phyloP scores from a whole-genome alignment of 2,113 vertebrate species.

The Raja brachyura region DNA sequence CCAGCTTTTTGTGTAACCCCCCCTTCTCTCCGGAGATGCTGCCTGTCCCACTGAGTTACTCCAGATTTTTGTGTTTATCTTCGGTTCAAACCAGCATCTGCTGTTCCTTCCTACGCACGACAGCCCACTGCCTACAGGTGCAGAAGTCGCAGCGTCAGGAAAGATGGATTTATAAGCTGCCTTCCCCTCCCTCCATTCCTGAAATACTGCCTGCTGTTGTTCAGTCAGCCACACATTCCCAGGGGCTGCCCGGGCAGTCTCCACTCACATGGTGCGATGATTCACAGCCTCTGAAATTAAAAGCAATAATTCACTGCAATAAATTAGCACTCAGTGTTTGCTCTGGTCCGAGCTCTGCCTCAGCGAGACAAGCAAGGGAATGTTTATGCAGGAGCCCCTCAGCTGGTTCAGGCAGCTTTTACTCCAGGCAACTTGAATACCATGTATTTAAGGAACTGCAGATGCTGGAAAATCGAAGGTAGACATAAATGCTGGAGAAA shows the following conservation, averaged over 20 bases:
- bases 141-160: not conserved
- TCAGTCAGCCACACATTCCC: not conserved
- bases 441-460: not conserved
- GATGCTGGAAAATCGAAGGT: too few relatives aligned
- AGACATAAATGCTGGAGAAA: too few relatives aligned
- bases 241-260: not conserved
- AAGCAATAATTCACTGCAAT: not conserved
- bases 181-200: conserved; percentile 29
- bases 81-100: too few relatives aligned
- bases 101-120: too few relatives aligned
- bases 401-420: not conserved
- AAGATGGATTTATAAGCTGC: conserved; percentile 13
- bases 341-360: not conserved
- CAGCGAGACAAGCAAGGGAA: not conserved
- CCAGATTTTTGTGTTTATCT: too few relatives aligned
- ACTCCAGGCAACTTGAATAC: not conserved
- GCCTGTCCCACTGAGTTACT: too few relatives aligned
- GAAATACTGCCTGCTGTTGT: not conserved
- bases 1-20: too few relatives aligned
- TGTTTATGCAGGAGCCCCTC: not conserved
- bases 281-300: conserved; percentile 12
- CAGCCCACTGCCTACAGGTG: not conserved
- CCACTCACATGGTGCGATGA: not conserved
- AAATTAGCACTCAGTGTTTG: not conserved
- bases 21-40: too few relatives aligned